Evolutionary conservation across 2,888 invertebrate genomes (phyloP).

Genomic region (Rutpela maculata): DNA sequence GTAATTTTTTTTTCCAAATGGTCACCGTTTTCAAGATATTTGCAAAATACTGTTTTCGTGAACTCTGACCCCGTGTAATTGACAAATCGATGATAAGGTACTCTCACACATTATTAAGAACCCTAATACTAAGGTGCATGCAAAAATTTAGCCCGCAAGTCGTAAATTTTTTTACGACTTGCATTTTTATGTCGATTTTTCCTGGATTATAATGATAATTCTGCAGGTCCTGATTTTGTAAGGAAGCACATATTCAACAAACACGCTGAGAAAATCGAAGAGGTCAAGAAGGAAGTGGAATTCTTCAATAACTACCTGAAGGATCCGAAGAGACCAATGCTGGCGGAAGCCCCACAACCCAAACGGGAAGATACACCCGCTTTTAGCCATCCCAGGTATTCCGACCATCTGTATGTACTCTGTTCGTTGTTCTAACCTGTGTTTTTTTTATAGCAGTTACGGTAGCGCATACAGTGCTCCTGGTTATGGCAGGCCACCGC

Average conservation of each 20-base stretch:
- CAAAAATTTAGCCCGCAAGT: too few relatives aligned
- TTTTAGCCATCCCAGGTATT: conserved; percentile 69
- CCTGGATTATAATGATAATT: background rate
- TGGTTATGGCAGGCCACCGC: conserved; percentile 73
- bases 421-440: conserved; percentile 14
- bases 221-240: conserved; percentile 93
- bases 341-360: conserved; percentile 86
- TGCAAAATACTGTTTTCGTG: too few relatives aligned
- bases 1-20: too few relatives aligned
- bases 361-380: conserved; percentile 74
- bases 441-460: conserved; percentile 69
- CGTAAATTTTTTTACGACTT: too few relatives aligned
- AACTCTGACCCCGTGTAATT: too few relatives aligned
- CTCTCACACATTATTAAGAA: too few relatives aligned
- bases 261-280: conserved; percentile 96
- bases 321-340: conserved; percentile 95
- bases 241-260: conserved; percentile 99
- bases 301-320: conserved; percentile 98
- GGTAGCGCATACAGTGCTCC: conserved; percentile 56
- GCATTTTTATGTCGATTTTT: too few relatives aligned
- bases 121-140: too few relatives aligned
- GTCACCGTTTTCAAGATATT: too few relatives aligned
- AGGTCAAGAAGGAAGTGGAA: conserved; percentile 96
- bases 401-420: conserved; percentile 15
- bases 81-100: too few relatives aligned